Base-by-base conservation (phyloP, 2,888 invertebrate genomes). In the Microplitis deprimator region DNA sequence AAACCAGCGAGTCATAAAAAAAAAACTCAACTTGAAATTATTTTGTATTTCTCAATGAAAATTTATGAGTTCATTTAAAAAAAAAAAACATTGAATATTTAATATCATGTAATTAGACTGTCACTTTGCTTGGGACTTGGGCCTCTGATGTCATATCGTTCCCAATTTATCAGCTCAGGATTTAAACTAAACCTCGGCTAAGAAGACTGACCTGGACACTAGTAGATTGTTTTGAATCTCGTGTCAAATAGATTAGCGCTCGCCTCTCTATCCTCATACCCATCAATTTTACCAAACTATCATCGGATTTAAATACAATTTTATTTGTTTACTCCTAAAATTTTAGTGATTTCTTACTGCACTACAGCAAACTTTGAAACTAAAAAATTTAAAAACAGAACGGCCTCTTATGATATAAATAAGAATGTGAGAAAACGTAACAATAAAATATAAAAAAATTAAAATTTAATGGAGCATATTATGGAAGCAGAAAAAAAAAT, bases 381-480 rank as follows among this genome's bases (percentile, higher is more conserved):
- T 5, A 13, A 10, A 50, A 50, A 50, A 50, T 50, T 8, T 4
- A 50, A 50, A 50, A 50, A 50, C 13, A 50, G 50, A 50, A 10
- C 13, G 13, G 13, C 50, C 13, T 10, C 13, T 50, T 13, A 10
- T 1, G 8, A 50, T 50, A 4, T 50, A 50, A 50, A 50, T 50
- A 13, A 50, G 13, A 10, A 13, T 13, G 50, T 50, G 13, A 50
- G 50, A 13, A 50, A 50, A 50, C 50, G 13, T 50, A 50, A 13
- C 50, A 50, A 69, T 38, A 17, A 41, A 62, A 68, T 40, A 60
- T 59, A 20, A 70, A 20, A 74, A 38, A 59, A 70, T n/a, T 4
- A 70, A 59, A 50, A 50, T 50, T 8, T 13, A 17, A n/a, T 50
- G 41, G 20, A 29, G 8, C 50, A 50, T 17, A 60, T 60, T 17